Evolutionary conservation across 2,113 vertebrate genomes (phyloP), one percentile per base, ranked within the genome.

Genomic region (Hipposideros armiger): DNA sequence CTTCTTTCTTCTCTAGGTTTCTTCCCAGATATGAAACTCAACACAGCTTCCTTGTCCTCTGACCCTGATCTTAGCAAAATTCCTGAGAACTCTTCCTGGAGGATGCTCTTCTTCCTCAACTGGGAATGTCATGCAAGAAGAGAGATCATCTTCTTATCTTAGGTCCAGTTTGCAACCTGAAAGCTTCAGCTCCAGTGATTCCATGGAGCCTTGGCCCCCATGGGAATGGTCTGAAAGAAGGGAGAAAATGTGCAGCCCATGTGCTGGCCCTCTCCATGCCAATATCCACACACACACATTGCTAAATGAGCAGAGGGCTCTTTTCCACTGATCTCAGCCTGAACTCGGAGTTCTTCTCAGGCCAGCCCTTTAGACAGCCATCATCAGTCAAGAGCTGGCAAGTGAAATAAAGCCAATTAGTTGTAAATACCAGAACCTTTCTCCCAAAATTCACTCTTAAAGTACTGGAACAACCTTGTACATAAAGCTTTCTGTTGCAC

Each of bases 331-430:
- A 81, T 50, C 45, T 72, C 60, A 77, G n/a, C 13, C 58, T 22
- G 13, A 47, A 22, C 86, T 92, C 85, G 50, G 40, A 78, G 60
- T 42, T 67, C 50, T 56, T 28, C 13, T 50, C 88, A 76, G 1
- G 52, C 80, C 70, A 64, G 10, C 11, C 30, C 60, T 54, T 70
- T 8, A 81, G 32, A 52, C 24, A 81, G 84, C 64, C n/a, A 0
- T 90, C 76, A 58, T 88, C 81, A 87, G 9, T 82, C 94, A 94
- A 64, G 19, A 95, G 17, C 42, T 70, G 42, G 64, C 67, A 84
- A 67, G 58, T 80, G 32, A 94, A 45, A 95, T 95, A 94, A 91
- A 86, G 36, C 36, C 84, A 64, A 54, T 87, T 92, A 92, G 56
- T 56, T 80, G 78, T 45, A 89, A 92, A 95, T 20, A 80, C 32